Evolutionary conservation across 2,113 vertebrate species (phyloP).

Genomic region (Melanostigma gelatinosum): DNA sequence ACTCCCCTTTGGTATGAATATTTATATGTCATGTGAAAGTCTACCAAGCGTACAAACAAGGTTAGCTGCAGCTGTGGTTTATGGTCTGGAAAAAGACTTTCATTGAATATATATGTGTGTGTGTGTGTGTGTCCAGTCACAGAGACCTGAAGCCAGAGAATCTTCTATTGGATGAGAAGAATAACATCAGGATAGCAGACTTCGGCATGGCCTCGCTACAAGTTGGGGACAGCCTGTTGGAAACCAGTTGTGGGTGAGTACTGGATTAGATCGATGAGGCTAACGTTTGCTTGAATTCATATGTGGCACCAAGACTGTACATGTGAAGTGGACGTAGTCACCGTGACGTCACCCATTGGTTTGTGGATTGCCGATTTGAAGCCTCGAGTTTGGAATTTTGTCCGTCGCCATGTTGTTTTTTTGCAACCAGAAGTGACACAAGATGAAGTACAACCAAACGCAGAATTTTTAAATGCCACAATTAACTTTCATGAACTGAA

Average conservation of each 20-base stretch:
- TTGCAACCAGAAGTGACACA: no score
- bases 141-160: slow-evolving; percentile 95
- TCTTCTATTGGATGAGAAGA: slow-evolving; percentile 92
- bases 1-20: not conserved
- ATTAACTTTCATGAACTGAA: not conserved
- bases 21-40: not conserved
- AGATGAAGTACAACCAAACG: not conserved
- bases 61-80: not conserved
- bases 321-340: not conserved
- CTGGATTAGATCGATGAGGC: not conserved
- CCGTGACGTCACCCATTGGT: not conserved
- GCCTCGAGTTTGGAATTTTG: not conserved
- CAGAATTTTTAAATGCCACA: not conserved
- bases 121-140: slow-evolving; percentile 81
- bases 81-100: slow-evolving; percentile 6
- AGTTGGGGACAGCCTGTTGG: slow-evolving; percentile 92
- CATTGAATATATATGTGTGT: not conserved
- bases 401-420: not conserved
- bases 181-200: slow-evolving; percentile 93
- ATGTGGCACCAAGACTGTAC: not conserved
- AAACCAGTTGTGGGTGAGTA: slow-evolving; percentile 89
- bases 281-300: not conserved
- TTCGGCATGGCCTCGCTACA: slow-evolving; percentile 95
- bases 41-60: not conserved
- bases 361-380: not conserved